Evolutionary conservation across 2,113 vertebrate genomes (phyloP), one percentile per base, ranked within the genome.

Genomic region (Siphamia tubifer): DNA sequence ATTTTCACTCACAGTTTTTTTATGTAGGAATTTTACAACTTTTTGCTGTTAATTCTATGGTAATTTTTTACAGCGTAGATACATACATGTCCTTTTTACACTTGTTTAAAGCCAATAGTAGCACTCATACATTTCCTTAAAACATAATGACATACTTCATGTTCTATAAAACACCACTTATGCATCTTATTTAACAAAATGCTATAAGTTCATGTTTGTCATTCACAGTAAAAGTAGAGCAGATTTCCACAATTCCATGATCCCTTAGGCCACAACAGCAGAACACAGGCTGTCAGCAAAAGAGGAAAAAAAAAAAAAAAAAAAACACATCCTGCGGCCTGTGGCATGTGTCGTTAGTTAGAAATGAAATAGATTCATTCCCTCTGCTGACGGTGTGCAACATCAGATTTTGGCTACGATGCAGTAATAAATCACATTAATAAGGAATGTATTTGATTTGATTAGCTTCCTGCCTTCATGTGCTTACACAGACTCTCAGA

Each of bases 361-460:
- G 30, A 69, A 74, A 31, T 81, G 65, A 87, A 82, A 67, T 40
- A 77, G 74, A 85, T 85, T 58, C 13, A 75, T 83, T 82, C 52
- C 55, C 62, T 28, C 47, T 51, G 61, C 76, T 51, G 35, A 73
- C n/a, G 21, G 42, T 57, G 70, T 27, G 55, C 53, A 64, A 63
- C 64, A 78, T 84, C 78, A 64, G 55, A 68, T 77, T 82, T 70
- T 82, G 57, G 42, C 74, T 27, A 48, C 56, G 48, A 66, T 53
- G 66, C 82, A 72, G 84, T 70, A 70, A 86, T 89, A 86, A 82
- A 88, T 90, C 86, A 88, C 71, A 79, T 79, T 86, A 79, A 81
- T 84, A 81, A 75, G 82, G 68, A 88, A 84, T 82, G 79, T 19
- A 43, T 45, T 84, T 76, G 36, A 68, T 65, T 66, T 87, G 82